Conservation (phyloP, 2,797 vertebrate species). For the Discoglossus pictus region DNA sequence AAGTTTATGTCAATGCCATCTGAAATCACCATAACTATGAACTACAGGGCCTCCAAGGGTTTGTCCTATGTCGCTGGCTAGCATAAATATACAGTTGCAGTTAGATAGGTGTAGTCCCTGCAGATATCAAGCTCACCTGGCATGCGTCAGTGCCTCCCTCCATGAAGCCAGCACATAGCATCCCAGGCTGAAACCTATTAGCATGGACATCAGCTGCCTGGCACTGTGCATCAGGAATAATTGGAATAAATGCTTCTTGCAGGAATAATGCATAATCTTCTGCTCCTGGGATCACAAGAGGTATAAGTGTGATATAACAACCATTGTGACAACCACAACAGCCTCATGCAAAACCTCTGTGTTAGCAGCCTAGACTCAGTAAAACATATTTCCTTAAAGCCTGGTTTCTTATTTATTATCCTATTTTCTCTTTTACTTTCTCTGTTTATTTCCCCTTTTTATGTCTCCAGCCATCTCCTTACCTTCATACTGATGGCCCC, state of each 20-base stretch:
- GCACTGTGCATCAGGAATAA: constrained; percentile 56
- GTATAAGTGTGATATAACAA: neutral
- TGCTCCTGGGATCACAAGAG: constrained; percentile 49
- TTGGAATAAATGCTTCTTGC: constrained; percentile 61
- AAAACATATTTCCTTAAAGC: no score
- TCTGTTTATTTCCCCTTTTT: neutral
- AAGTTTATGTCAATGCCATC: no score
- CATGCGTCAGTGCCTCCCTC: constrained; percentile 65
- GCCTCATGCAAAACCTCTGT: no score
- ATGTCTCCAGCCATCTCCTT: constrained; percentile 22
- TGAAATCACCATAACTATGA: no score
- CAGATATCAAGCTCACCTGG: constrained; percentile 57
- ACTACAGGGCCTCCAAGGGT: no score
- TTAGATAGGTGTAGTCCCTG: no score
- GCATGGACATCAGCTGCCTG: constrained; percentile 52
- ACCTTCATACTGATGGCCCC: constrained; percentile 64
- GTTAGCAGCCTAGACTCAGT: no score
- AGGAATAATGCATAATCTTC: constrained; percentile 58
- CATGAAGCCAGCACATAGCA: constrained; percentile 65
- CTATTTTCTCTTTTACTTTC: no score
- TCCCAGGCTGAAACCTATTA: constrained; percentile 46
- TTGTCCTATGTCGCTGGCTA: no score
- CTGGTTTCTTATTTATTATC: no score
- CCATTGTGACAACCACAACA: no score
- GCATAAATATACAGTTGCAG: no score